Evolutionary conservation across 2,113 vertebrate species (phyloP).

Genomic region (Anser cygnoides): DNA sequence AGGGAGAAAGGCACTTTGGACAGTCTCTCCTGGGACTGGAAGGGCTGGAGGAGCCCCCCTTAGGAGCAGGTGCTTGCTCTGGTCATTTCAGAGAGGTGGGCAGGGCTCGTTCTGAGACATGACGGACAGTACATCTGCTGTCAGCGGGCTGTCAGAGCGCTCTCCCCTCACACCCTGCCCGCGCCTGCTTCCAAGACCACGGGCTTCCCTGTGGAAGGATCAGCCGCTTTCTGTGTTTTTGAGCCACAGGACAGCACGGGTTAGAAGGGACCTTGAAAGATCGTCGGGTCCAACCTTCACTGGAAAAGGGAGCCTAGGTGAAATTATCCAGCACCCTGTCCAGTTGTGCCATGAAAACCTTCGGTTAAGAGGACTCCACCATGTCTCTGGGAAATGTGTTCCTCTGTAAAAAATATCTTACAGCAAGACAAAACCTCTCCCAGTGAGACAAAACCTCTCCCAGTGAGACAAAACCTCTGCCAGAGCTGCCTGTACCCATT

Average conservation of each 20-base stretch:
- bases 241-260: background rate
- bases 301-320: background rate
- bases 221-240: fast-evolving
- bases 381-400: background rate
- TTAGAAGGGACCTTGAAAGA: background rate
- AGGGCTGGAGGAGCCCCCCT: background rate
- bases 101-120: fast-evolving
- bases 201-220: background rate
- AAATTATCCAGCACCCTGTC: background rate
- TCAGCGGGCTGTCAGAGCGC: fast-evolving
- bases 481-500: background rate
- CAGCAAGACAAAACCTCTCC: background rate
- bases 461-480: background rate
- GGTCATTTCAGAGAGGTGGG: background rate
- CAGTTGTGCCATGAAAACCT: background rate
- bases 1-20: background rate
- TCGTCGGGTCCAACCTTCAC: background rate
- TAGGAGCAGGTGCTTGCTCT: background rate
- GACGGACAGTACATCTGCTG: fast-evolving
- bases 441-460: background rate
- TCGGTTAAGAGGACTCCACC: background rate
- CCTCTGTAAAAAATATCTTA: background rate
- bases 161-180: background rate
- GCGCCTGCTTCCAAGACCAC: background rate
- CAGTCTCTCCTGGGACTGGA: background rate